These are phyloP conservation scores for Varanus komodoensis DNA, from an alignment of 2,113 vertebrate species.

Conservation along the genomic window DNA sequence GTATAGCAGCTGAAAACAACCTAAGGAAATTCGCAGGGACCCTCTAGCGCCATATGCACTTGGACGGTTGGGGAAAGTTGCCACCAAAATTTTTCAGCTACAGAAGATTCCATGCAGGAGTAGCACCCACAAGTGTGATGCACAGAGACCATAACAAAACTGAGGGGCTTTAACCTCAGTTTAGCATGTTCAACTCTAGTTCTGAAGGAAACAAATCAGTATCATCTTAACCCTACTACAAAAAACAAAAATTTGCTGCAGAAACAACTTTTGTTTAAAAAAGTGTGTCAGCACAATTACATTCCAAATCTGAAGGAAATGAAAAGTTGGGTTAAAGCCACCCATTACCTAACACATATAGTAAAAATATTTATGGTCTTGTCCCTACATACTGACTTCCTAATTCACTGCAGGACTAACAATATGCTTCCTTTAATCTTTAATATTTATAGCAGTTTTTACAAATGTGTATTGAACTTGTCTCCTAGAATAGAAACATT, in stretches of 20 bases:
- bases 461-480: conserved; percentile 15
- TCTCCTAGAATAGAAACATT: conserved; percentile 28
- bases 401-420: neutral
- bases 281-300: neutral
- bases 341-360: neutral
- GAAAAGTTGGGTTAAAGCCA: neutral
- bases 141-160: too few relatives aligned
- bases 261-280: neutral
- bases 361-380: conserved; percentile 9
- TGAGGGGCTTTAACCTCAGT: neutral
- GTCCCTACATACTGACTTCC: neutral
- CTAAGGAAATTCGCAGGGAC: too few relatives aligned
- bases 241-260: neutral
- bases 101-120: too few relatives aligned
- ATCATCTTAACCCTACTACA: neutral
- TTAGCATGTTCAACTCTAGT: neutral
- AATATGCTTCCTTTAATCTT: neutral
- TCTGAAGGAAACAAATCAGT: neutral
- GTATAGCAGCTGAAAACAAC: too few relatives aligned
- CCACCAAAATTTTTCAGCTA: too few relatives aligned
- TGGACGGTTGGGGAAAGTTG: too few relatives aligned
- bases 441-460: neutral
- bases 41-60: too few relatives aligned
- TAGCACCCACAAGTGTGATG: too few relatives aligned
- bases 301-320: neutral